Percentiles rank a stretch among this genome's conserved stretches.
Conservation (phyloP, 2,888 invertebrate species). For the Nymphalis urticae region DNA sequence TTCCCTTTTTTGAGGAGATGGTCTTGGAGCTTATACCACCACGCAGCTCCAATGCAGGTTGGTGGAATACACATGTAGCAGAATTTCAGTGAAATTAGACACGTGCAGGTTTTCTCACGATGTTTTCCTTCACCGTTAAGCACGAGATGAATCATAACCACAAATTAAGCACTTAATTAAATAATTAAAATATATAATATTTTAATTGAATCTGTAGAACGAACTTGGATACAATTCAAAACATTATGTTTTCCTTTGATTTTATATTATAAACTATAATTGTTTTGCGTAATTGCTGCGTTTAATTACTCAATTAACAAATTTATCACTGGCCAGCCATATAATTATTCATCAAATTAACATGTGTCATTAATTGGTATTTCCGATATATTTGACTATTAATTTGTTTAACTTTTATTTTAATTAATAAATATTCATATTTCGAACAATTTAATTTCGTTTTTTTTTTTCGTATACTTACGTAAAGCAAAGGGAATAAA, state of each 20-base stretch:
- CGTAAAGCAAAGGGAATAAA: no score
- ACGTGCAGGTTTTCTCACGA: no score
- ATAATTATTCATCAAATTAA: constrained; percentile 5
- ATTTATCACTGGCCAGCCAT: background rate
- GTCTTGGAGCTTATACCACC: no score
- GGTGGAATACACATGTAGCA: no score
- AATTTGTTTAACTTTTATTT: background rate
- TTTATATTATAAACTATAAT: background rate
- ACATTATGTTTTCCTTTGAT: background rate
- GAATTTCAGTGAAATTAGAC: no score
- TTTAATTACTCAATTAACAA: background rate
- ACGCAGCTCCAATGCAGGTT: no score
- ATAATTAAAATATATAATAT: no score
- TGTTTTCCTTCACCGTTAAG: no score
- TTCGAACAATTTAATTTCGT: background rate
- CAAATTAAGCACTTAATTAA: no score
- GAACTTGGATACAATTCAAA: background rate
- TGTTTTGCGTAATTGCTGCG: background rate
- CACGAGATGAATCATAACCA: no score
- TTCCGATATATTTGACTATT: background rate
- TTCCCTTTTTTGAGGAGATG: no score
- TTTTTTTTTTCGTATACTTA: background rate
- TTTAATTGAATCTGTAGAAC: no score
- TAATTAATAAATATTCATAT: background rate
- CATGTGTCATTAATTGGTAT: background rate